Conservation (phyloP, 2,888 invertebrate genomes). For the Agrochola lychnidis region DNA sequence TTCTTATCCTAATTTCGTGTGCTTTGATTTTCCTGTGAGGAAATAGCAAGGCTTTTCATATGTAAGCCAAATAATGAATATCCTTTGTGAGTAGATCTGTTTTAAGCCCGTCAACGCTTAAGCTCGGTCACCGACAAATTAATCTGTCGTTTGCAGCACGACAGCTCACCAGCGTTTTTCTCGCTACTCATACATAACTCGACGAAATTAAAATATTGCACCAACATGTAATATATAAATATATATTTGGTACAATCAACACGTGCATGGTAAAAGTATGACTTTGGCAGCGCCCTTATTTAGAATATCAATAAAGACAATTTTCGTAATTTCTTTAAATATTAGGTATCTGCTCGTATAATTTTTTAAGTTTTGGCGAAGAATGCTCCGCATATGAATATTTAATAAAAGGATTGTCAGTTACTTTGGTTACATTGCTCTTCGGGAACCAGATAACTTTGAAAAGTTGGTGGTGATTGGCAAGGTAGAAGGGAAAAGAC, state of each 20-base stretch:
- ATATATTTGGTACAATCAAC: background rate
- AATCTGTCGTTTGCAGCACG: conserved; percentile 57
- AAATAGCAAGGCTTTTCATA: conserved; percentile 12
- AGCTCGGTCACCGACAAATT: conserved; percentile 52
- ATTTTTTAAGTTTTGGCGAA: background rate
- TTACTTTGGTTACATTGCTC: background rate
- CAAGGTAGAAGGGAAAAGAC: background rate
- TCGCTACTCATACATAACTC: conserved; percentile 23
- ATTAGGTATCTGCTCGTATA: background rate
- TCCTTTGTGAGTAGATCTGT: conserved; percentile 14
- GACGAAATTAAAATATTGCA: conserved; percentile 21
- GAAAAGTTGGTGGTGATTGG: background rate
- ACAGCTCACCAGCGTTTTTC: conserved; percentile 17
- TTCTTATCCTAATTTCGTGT: conserved; percentile 1
- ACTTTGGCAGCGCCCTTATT: background rate
- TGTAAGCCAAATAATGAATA: conserved; percentile 21
- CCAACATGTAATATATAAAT: background rate
- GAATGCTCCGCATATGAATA: background rate
- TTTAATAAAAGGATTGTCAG: background rate
- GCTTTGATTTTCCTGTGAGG: background rate
- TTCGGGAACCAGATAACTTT: background rate
- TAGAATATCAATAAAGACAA: background rate
- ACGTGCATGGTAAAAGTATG: background rate
- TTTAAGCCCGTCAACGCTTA: conserved; percentile 23
- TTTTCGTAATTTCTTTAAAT: background rate